phyloP scores from a whole-genome alignment of 2,888 invertebrate species.

The Incurvaria masculella region DNA sequence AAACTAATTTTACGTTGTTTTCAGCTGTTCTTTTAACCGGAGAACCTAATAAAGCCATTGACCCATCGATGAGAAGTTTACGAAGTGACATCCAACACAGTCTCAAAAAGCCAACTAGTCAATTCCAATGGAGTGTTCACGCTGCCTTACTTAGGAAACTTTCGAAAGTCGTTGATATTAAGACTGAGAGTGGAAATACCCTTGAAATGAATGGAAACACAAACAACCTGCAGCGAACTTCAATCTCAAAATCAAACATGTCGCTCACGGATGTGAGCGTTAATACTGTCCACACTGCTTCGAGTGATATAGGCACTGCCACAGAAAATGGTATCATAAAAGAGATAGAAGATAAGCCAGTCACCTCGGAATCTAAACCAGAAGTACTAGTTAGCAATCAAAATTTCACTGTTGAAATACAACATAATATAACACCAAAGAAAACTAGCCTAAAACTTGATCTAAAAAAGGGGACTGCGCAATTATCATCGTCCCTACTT shows the following conservation, averaged over 20 bases:
- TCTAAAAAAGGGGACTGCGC: slow-evolving; percentile 44
- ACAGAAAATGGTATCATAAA: slow-evolving; percentile 20
- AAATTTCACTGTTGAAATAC: slow-evolving; percentile 50
- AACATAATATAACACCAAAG: slow-evolving; percentile 49
- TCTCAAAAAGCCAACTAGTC: slow-evolving; percentile 26
- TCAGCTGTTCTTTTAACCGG: slow-evolving; percentile 43
- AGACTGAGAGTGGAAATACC: slow-evolving; percentile 32
- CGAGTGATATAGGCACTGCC: slow-evolving; percentile 24
- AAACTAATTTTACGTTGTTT: slow-evolving; percentile 16
- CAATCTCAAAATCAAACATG: slow-evolving; percentile 26
- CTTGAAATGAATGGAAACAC: slow-evolving; percentile 42
- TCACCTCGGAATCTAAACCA: slow-evolving; percentile 16
- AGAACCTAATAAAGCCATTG: slow-evolving; percentile 45
- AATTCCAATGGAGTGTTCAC: slow-evolving; percentile 43
- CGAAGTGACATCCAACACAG: slow-evolving; percentile 39
- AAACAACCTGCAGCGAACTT: slow-evolving; percentile 27
- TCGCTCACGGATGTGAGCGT: slow-evolving; percentile 44
- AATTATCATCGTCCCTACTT: slow-evolving; percentile 39
- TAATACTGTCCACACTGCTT: slow-evolving; percentile 39
- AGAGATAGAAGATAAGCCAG: slow-evolving; percentile 16
- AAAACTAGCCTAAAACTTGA: slow-evolving; percentile 47
- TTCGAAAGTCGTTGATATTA: slow-evolving; percentile 46
- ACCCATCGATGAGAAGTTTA: slow-evolving; percentile 44
- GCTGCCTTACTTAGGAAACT: slow-evolving; percentile 42
- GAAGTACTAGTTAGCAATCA: slow-evolving; percentile 31